Base-by-base conservation (phyloP, 2,113 vertebrate species). In the Phrynosoma platyrhinos region DNA sequence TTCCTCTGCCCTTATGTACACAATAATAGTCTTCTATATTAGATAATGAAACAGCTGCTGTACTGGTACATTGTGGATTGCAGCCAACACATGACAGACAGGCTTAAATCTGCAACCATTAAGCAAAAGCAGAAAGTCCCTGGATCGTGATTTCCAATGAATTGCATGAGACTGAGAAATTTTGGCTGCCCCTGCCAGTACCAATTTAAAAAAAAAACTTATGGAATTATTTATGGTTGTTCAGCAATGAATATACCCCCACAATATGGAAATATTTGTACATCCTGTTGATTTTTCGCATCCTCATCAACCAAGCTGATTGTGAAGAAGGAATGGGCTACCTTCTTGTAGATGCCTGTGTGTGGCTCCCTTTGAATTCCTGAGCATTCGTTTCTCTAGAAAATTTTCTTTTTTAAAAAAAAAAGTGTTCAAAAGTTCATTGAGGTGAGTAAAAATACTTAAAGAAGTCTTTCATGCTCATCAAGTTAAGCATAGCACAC, bases 291-390 rank as follows among this genome's bases (percentile, higher is more conserved):
- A 14, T 82, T 42, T 42, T 14, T 0, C n/a, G n/a, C 64, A 0
- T 84, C 55, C 64, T 75, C 23, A 16, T 78, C 64, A 9, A 14
- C 64, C 79, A 1, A 5, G 36, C 52, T 27, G 72, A 40, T 40
- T 23, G 64, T 55, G 30, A 4, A 8, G 32, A 40, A 40, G 72
- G 16, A 69, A n/a, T 14, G 0, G 1, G 21, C 25, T 10, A 13
- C 10, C 13, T 68, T 40, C 55, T 64, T 79, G 62, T 55, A 84
- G 76, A 79, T 64, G 66, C 0, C 5, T 66, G 71, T 2, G 9
- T 71, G 74, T 36, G 72, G 62, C 32, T 79, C 30, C 1, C 71
- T 87, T 94, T 84, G 76, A 89, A 86, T 81, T 84, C 42, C 78
- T 55, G 1, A 1, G 23, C 74, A 18, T n/a, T 1, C 36, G 5